Evolutionary conservation across 2,888 invertebrate genomes (phyloP).

Genomic region (Gymnoscelis rufifasciata): DNA sequence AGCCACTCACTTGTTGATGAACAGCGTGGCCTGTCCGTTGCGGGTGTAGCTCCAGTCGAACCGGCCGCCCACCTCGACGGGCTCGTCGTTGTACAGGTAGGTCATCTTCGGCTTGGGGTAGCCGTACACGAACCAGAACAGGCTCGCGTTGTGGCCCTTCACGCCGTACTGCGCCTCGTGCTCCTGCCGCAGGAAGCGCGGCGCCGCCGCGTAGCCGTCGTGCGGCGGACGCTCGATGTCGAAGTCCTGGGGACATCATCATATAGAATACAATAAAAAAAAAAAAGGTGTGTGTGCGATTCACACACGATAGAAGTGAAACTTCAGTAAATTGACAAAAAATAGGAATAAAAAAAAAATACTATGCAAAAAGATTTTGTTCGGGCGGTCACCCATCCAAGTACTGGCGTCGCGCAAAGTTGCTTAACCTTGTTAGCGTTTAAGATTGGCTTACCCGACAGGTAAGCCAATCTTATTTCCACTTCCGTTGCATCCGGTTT

Average conservation of each 20-base stretch:
- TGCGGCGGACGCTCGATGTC: conserved; percentile 94
- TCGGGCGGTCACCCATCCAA: too few species aligned
- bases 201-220: conserved; percentile 90
- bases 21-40: conserved; percentile 93
- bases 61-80: conserved; percentile 89
- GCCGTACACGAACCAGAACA: conserved; percentile 97
- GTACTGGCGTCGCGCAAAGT: too few species aligned
- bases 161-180: conserved; percentile 94
- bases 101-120: conserved; percentile 97
- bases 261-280: background rate
- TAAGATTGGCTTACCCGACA: too few species aligned
- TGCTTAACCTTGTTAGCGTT: too few species aligned
- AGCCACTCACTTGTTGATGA: conserved; percentile 86
- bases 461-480: too few species aligned
- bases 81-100: conserved; percentile 91
- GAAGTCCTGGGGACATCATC: conserved; percentile 89
- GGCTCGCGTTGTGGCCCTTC: conserved; percentile 91
- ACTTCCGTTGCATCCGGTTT: too few species aligned
- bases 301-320: too few species aligned
- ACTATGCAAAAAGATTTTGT: too few species aligned
- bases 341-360: too few species aligned
- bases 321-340: too few species aligned
- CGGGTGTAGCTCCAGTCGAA: conserved; percentile 93
- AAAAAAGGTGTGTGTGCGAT: too few species aligned
- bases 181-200: conserved; percentile 92